A percentile compares a stretch with the other conserved stretches of the same genome.
Evolutionary conservation across 2,113 vertebrate species (phyloP).

Genomic region (Xenus cinereus): DNA sequence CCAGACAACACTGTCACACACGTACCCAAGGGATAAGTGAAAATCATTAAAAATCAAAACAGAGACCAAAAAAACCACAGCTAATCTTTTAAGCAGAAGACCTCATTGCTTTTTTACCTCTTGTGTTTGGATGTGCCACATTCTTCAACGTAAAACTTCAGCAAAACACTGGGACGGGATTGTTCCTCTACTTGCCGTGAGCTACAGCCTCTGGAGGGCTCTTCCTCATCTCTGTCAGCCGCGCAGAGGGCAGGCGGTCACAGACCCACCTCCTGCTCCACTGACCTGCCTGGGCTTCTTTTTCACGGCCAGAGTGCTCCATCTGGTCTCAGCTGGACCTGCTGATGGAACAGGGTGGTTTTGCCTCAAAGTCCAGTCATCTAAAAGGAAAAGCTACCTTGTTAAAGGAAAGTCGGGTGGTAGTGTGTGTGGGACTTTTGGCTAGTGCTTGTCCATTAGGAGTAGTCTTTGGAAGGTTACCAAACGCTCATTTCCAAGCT

Average conservation of each 20-base stretch:
- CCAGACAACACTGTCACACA: neutral
- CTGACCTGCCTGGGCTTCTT: neutral
- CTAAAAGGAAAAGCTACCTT: neutral
- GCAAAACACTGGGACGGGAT: neutral
- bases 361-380: neutral
- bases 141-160: neutral
- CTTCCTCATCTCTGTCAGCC: neutral
- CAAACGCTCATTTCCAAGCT: neutral
- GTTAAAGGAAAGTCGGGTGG: neutral
- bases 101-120: neutral
- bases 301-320: neutral
- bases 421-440: neutral
- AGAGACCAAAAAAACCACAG: neutral
- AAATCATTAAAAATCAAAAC: slow-evolving; percentile 2
- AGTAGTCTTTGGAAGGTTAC: neutral
- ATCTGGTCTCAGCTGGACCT: neutral
- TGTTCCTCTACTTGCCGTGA: neutral
- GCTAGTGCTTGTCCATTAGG: neutral
- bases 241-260: neutral
- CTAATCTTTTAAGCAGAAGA: neutral
- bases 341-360: neutral
- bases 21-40: neutral
- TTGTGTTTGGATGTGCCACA: neutral
- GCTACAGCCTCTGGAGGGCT: neutral
- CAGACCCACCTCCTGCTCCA: neutral